These are phyloP conservation scores for Neomonachus schauinslandi DNA, from an alignment of 2,113 vertebrate species.

Conservation along the genomic window DNA sequence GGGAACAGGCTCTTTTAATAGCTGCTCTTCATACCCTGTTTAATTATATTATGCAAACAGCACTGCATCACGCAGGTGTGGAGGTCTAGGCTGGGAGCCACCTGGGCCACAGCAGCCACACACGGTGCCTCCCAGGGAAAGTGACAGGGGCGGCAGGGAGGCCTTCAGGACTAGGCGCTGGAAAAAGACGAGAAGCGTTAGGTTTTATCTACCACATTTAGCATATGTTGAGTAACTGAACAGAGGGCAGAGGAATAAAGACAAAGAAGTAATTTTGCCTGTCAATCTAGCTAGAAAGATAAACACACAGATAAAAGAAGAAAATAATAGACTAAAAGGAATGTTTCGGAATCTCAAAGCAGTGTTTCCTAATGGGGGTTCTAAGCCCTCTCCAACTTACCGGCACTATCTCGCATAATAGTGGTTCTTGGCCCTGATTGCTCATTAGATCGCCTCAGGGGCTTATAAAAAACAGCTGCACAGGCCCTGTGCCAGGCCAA, in stretches of 20 bases:
- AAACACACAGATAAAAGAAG: not conserved
- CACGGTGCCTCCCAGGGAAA: accelerated
- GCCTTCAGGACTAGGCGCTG: not conserved
- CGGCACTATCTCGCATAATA: not conserved
- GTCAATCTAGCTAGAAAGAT: not conserved
- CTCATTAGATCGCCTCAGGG: not conserved
- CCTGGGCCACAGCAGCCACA: not conserved
- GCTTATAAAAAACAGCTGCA: not conserved
- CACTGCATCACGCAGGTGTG: not conserved
- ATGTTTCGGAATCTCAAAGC: slow-evolving; percentile 8
- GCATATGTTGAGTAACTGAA: not conserved
- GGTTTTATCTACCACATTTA: not conserved
- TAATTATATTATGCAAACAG: not conserved
- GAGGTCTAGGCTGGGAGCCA: not conserved
- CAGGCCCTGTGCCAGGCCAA: not conserved
- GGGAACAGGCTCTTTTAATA: not conserved
- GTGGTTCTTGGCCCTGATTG: not conserved
- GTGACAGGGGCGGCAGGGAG: not conserved
- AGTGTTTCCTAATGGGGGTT: not conserved
- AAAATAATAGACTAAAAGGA: slow-evolving; percentile 6
- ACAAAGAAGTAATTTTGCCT: not conserved
- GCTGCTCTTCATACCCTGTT: not conserved
- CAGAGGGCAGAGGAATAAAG: not conserved
- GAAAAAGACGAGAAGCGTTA: not conserved
- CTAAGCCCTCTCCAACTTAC: not conserved